Evolutionary conservation across 2,113 vertebrate genomes (phyloP), one percentile per base, ranked within the genome.

Genomic region (Numida meleagris): DNA sequence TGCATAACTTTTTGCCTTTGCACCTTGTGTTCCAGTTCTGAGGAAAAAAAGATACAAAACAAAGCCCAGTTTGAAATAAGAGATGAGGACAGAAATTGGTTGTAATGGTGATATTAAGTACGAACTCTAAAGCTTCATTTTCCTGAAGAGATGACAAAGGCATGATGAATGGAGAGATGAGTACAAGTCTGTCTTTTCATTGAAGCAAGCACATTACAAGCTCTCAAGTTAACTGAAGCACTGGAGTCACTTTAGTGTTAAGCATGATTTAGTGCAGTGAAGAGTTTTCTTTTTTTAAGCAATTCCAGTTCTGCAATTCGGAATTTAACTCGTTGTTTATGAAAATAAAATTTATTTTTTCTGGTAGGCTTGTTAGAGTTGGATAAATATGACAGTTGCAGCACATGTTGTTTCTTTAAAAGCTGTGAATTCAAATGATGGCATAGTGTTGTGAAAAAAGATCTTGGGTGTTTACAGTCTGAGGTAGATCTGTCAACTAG

Each of bases 341-440:
- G 18, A 86, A 70, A 75, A 84, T 51, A 72, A 75, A 81, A 86
- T 90, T 76, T 88, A 67, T 90, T 88, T 94, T 84, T 90, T 65
- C 59, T 90, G 42, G 25, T 90, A 86, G 77, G 38, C 57, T 88
- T 92, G 90, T 88, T 78, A 72, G 27, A 72, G 65, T 92, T 93
- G 92, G 65, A 61, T 81, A 95, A 92, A 93, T 81, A 78, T 40
- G 88, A 86, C 86, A 88, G 85, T 86, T 8, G 21, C 85, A 94
- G 81, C 86, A 90, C 88, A 81, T 95, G 92, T 77, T 81, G 86
- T 94, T 96, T 94, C 74, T 88, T 96, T 83, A 90, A 88, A 94
- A 94, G 70, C 92, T 92, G 94, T 90, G 92, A 96, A 93, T 81
- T 88, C 57, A 72, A 67, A 86, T 86, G 79, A 90, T 86, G 61